Conservation (phyloP, 1,140 invertebrate species). For the Goniozus legneri region DNA sequence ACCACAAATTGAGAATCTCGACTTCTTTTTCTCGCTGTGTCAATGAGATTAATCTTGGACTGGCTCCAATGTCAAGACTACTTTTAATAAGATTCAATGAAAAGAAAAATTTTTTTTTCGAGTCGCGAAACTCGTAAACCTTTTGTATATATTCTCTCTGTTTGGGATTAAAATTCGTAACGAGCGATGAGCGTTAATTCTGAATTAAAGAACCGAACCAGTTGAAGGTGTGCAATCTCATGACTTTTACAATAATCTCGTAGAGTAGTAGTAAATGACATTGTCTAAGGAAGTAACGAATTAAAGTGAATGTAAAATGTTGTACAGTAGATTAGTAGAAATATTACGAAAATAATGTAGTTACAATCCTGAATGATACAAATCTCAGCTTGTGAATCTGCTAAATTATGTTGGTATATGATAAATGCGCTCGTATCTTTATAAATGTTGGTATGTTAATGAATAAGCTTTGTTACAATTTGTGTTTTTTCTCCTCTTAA, state of each 20-base stretch:
- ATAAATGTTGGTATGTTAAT: slow-evolving; percentile 17
- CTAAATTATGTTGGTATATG: slow-evolving; percentile 51
- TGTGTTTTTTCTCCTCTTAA: neutral
- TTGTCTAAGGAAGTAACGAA: slow-evolving; percentile 34
- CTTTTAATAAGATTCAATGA: too few relatives aligned
- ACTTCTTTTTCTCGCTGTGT: too few relatives aligned
- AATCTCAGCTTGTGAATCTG: slow-evolving; percentile 55
- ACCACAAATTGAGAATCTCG: too few relatives aligned
- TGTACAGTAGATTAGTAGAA: slow-evolving; percentile 52
- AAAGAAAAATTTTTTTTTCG: too few relatives aligned
- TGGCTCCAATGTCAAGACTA: too few relatives aligned
- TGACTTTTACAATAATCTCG: slow-evolving; percentile 51
- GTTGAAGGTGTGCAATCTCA: slow-evolving; percentile 46
- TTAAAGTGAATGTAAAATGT: slow-evolving; percentile 50
- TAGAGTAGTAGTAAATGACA: slow-evolving; percentile 42
- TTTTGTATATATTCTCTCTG: too few relatives aligned
- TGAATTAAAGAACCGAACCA: neutral
- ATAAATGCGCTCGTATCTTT: slow-evolving; percentile 37
- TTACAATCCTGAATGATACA: slow-evolving; percentile 45
- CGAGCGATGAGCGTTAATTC: too few relatives aligned
- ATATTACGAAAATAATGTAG: slow-evolving; percentile 43
- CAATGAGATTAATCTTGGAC: too few relatives aligned
- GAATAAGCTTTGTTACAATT: slow-evolving; percentile 12
- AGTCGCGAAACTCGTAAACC: too few relatives aligned
- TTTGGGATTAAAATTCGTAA: too few relatives aligned